These are phyloP conservation scores for Loriculus beryllinus DNA, from an alignment of 2,797 vertebrate species.

Conservation along the genomic window DNA sequence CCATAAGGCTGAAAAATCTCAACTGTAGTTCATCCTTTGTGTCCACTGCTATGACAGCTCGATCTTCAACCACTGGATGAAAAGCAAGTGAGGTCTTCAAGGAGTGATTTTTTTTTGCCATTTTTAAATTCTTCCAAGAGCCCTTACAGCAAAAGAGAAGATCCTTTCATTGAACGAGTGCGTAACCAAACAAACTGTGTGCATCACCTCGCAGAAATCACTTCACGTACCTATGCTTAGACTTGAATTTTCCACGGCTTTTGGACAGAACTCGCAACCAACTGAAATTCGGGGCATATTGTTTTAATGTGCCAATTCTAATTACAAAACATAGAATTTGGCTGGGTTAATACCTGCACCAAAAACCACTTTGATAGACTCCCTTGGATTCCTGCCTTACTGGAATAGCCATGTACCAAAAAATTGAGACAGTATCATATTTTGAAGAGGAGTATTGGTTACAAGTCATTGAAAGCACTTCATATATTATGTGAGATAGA, in stretches of 20 bases:
- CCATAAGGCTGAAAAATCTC: background rate
- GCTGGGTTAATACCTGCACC: background rate
- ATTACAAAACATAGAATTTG: background rate
- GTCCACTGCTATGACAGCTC: background rate
- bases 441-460: background rate
- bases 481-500: background rate
- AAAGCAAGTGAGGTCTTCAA: background rate
- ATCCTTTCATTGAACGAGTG: accelerated
- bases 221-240: background rate
- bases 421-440: background rate
- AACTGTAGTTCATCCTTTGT: background rate
- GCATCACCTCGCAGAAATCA: background rate
- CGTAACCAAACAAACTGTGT: background rate
- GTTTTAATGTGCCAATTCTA: background rate
- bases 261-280: background rate
- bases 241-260: background rate
- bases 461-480: background rate
- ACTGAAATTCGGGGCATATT: background rate
- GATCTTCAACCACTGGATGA: background rate
- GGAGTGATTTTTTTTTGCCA: background rate
- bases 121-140: background rate
- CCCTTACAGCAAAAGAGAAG: background rate
- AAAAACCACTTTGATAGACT: background rate
- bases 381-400: background rate
- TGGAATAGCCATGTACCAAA: background rate